These are phyloP conservation scores for Oophaga sylvatica DNA, from an alignment of 2,797 vertebrate species.

Conservation along the genomic window DNA sequence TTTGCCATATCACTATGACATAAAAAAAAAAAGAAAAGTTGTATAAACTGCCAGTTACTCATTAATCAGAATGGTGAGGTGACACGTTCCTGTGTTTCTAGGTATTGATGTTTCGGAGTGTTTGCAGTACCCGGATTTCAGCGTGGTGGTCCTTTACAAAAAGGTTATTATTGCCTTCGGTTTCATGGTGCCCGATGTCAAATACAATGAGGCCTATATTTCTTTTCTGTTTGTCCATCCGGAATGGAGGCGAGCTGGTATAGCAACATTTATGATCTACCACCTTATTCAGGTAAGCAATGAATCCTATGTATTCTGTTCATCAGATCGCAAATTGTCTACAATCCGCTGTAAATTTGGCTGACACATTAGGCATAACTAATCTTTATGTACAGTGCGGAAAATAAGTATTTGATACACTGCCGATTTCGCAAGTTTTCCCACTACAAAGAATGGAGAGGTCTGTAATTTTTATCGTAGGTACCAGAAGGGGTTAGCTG, in stretches of 20 bases:
- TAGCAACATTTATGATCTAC: conserved; percentile 98
- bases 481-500: no score
- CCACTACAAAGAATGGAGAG: no score
- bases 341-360: background rate
- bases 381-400: no score
- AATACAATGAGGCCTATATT: conserved; percentile 97
- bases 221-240: conserved; percentile 96
- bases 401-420: no score
- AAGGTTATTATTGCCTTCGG: conserved; percentile 94
- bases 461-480: no score
- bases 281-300: conserved; percentile 93
- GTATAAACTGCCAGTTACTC: no score
- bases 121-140: conserved; percentile 97
- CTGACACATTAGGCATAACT: no score
- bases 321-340: background rate
- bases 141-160: conserved; percentile 93
- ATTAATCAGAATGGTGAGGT: background rate
- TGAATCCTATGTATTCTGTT: background rate
- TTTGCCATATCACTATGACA: no score
- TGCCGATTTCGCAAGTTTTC: no score
- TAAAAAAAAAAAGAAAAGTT: no score
- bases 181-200: conserved; percentile 97
- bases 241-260: conserved; percentile 93
- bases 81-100: conserved; percentile 62
- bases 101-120: conserved; percentile 97